Conservation (phyloP, 1,140 invertebrate genomes). For the Sweltsa coloradensis region DNA sequence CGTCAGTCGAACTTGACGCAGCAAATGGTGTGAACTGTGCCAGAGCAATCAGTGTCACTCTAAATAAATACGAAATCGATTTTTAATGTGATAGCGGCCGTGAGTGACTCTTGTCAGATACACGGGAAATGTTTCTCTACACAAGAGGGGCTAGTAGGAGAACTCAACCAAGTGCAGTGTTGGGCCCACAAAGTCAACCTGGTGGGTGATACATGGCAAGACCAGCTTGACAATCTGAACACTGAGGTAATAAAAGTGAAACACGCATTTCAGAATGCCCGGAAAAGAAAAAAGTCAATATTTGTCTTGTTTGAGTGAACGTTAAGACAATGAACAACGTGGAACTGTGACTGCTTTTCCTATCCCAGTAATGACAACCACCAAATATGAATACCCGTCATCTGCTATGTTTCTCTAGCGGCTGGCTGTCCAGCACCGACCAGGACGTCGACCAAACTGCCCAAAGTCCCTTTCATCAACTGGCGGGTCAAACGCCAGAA, state of each 20-base stretch:
- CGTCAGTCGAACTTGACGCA: neutral
- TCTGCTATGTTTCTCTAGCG: too few species aligned
- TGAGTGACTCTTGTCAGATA: neutral
- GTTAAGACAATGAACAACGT: too few species aligned
- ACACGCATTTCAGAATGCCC: neutral
- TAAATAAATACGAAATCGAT: neutral
- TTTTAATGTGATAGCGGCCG: neutral
- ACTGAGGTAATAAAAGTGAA: neutral
- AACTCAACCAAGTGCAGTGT: neutral
- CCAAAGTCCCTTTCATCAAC: too few species aligned
- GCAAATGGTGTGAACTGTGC: neutral
- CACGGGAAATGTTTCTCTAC: neutral
- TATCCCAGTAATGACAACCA: too few species aligned
- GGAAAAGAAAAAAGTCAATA: too few species aligned
- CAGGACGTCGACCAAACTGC: too few species aligned
- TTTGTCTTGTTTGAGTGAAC: too few species aligned
- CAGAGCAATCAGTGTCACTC: neutral
- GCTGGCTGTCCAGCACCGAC: too few species aligned
- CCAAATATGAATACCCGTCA: too few species aligned
- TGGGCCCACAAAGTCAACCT: constrained; percentile 2
- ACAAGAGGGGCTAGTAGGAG: neutral
- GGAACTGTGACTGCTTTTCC: too few species aligned
- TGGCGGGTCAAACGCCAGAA: too few species aligned
- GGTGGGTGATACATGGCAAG: constrained; percentile 1
- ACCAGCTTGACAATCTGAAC: neutral